Conservation (phyloP, 2,797 vertebrate species). For the Erethizon dorsatum region DNA sequence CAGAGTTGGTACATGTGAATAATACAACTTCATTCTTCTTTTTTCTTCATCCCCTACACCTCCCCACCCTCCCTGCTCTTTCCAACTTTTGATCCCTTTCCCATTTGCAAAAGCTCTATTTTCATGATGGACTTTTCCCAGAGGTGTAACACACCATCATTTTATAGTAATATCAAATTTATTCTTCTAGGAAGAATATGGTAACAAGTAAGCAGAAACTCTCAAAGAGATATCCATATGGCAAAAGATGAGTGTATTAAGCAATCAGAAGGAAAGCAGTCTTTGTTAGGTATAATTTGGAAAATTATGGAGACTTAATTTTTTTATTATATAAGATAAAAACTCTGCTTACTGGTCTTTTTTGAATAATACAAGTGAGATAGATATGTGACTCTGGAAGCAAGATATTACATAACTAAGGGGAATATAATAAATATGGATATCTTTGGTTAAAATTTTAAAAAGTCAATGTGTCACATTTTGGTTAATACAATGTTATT, state of each 20-base stretch:
- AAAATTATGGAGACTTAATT: background rate
- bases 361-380: background rate
- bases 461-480: background rate
- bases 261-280: background rate
- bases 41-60: background rate
- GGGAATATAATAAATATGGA: background rate
- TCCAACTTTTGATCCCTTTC: background rate
- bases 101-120: background rate
- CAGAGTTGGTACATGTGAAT: background rate
- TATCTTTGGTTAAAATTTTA: background rate
- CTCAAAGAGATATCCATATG: background rate
- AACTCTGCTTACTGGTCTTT: background rate
- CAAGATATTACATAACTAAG: background rate
- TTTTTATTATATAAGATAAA: background rate
- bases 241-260: background rate
- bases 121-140: background rate
- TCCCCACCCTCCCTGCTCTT: background rate
- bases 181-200: background rate
- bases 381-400: background rate
- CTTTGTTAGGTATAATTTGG: conserved; percentile 12
- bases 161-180: background rate
- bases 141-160: background rate
- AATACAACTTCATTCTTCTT: background rate
- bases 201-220: background rate
- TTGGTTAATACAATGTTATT: background rate